Evolutionary conservation across 2,888 invertebrate species (phyloP), one percentile per base, ranked within the genome.

Genomic region (Clanis bilineata): DNA sequence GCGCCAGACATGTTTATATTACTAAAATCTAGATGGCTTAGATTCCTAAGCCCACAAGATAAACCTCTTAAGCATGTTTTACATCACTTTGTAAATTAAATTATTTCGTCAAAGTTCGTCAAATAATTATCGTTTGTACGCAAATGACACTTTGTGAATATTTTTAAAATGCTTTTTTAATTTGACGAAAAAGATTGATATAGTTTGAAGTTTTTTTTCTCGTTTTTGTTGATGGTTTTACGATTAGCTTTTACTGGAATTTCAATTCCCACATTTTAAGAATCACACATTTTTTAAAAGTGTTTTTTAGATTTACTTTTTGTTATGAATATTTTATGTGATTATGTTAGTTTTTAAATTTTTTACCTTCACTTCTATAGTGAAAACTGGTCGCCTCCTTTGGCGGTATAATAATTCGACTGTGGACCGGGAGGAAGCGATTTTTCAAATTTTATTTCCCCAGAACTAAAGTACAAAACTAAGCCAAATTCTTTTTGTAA

Each of bases 1-100:
- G 56, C 56, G 25, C 54, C 51, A 56, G 67, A 62, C 67, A 65
- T 67, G 57, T 62, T 64, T 54, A 18, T 41, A 7, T 62, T 41
- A 62, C 45, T 39, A 38, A 56, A 56, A 63, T 67, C 65, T 61
- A 61, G 62, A 15, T 51, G 59, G 62, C 45, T 15, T 58, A 54
- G 56, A 59, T 57, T 55, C 38, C 36, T 7, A 41, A 56, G 47
- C 57, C 61, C 28, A n/a, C 23, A 32, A 32, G 1, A 41, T 15
- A 15, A 12, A 18, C 28, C 36, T 41, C 10, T 4, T 4, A 4
- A 7, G 41, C 41, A 41, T 41, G 18, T 7, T 41, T 21, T 18
- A 41, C 2, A 47, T n/a, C n/a, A 47, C 45, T 15, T 25, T n/a
- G 5, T 23, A n/a, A 9, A 23, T 2, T 1, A 45, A 25, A 45